Evolutionary conservation across 1,140 invertebrate genomes (phyloP).

Genomic region (Cyclargus thomasi): DNA sequence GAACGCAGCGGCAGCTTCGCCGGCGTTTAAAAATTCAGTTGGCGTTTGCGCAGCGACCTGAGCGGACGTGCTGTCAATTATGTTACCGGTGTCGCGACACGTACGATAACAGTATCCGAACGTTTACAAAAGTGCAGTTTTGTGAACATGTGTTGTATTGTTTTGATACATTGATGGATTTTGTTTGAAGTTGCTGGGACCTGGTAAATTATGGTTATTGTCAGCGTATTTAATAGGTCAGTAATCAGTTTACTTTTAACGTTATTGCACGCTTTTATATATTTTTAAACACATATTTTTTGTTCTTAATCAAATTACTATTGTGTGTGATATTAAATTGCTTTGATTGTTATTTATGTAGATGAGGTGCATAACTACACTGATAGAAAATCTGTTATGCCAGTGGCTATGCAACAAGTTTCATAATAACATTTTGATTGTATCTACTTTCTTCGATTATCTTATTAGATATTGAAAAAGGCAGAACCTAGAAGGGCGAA

Average conservation of each 20-base stretch:
- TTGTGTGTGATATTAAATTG: neutral
- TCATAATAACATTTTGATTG: neutral
- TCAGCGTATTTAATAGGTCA: conserved; percentile 69
- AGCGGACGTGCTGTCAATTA: conserved; percentile 28
- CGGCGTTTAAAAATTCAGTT: conserved; percentile 34
- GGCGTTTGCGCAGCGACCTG: conserved; percentile 26
- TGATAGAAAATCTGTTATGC: conserved; percentile 11
- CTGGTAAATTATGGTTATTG: conserved; percentile 69
- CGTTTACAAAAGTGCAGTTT: conserved; percentile 45
- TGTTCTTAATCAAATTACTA: neutral
- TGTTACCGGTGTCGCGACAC: neutral
- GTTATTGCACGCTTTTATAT: conserved; percentile 26
- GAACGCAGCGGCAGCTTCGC: conserved; percentile 25
- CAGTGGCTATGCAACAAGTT: conserved; percentile 11
- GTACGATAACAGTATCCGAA: conserved; percentile 23
- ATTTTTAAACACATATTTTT: conserved; percentile 1
- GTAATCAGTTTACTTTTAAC: conserved; percentile 28
- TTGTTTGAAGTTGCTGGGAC: conserved; percentile 36
- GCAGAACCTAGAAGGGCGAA: no score
- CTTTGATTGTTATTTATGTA: conserved; percentile 9
- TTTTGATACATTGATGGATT: conserved; percentile 36
- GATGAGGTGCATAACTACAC: conserved; percentile 6
- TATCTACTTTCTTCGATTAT: no score
- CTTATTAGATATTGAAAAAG: no score
- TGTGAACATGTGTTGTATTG: conserved; percentile 43